These are phyloP conservation scores for Imbricaverruca yamaguchii DNA, from an alignment of 2,888 invertebrate genomes.

Conservation along the genomic window DNA sequence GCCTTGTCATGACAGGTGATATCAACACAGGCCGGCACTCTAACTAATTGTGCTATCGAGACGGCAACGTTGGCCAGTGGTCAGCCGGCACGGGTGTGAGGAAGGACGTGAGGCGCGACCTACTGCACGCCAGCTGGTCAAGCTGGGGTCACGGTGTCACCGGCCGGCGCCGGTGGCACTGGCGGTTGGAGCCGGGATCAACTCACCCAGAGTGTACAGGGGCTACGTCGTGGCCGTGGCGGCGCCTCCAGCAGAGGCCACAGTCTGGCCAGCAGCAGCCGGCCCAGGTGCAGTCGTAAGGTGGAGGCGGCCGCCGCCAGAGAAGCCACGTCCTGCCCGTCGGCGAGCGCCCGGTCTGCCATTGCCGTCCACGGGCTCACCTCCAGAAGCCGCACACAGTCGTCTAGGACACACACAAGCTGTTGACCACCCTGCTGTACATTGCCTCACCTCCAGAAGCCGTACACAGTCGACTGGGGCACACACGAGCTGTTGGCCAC, in stretches of 20 bases:
- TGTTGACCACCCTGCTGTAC: too few relatives aligned
- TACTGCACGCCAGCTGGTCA: background rate
- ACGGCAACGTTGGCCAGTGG: too few relatives aligned
- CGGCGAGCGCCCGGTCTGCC: conserved; percentile 22
- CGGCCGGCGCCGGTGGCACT: background rate
- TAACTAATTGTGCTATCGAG: too few relatives aligned
- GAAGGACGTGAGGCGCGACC: too few relatives aligned
- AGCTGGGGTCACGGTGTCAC: background rate
- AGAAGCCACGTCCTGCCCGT: background rate
- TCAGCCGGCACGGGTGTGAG: too few relatives aligned
- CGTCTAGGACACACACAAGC: background rate
- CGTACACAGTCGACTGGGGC: too few relatives aligned
- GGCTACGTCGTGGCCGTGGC: background rate
- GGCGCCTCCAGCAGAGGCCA: conserved; percentile 22
- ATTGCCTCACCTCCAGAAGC: too few relatives aligned
- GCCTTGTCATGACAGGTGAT: too few relatives aligned
- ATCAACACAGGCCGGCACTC: too few relatives aligned
- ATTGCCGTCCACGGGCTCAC: conserved; percentile 23
- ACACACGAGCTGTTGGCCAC: too few relatives aligned
- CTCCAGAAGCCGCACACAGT: background rate
- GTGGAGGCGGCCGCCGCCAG: background rate
- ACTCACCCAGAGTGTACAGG: background rate
- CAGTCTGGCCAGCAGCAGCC: background rate
- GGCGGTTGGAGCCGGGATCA: background rate
- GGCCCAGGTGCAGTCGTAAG: background rate